Evolutionary conservation across 2,797 vertebrate species (phyloP), one percentile per base, ranked within the genome.

Genomic region (Tenualosa thibaudeaui): DNA sequence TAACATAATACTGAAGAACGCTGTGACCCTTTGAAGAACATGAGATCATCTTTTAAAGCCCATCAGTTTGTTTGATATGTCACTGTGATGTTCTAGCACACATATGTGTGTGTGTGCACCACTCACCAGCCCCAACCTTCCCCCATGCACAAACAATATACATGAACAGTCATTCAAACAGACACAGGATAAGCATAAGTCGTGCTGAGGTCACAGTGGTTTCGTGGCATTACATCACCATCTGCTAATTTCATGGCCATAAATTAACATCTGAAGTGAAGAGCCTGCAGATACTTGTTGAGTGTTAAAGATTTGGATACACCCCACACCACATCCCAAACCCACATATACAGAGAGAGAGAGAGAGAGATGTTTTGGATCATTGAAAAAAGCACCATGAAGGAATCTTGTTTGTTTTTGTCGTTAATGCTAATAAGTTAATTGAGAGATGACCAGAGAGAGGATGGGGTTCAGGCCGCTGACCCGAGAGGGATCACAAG

Each of bases 181-280:
- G 40, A 78, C 58, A 53, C 40, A 86, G 40, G 75, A 24, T 26
- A 24, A 71, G 65, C 81, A 84, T 71, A 82, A 84, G 60, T 85
- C 62, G 82, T 2, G 54, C 84, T 87, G 85, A 89, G 82, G 83
- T 89, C 78, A 86, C 82, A 46, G 53, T 26, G 50, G 56, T 54
- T 62, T 71, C 31, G 54, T 37, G 81, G 81, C 81, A 87, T 85
- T 68, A 84, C 46, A 60, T 84, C 43, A 43, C 53, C 62, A 86
- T 82, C 75, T 81, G 50, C 81, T 71, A 37, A 83, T 71, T 86
- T 83, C 68, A 85, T 65, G 81, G 56, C 81, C 56, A 83, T 83
- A 81, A 85, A 87, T 85, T 87, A 85, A 37, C 49, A 83, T 37
- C 37, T 49, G 17, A 83, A 81, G 81, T 85, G 56, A 85, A 85